Conservation (phyloP, 2,888 invertebrate species). For the Lepidochrysops patricia region DNA sequence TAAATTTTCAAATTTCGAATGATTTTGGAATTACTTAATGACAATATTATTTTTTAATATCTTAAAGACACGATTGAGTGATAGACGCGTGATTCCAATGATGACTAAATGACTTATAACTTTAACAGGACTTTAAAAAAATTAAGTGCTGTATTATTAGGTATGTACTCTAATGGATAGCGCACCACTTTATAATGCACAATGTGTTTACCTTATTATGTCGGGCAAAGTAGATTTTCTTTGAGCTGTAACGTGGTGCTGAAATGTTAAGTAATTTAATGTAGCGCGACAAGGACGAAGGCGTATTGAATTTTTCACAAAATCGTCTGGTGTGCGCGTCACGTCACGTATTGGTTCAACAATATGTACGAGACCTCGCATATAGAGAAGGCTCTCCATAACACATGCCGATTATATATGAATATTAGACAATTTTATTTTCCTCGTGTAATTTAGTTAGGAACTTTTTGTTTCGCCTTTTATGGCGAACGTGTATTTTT, state of each 20-base stretch:
- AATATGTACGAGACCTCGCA: conserved; percentile 61
- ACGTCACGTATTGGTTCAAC: conserved; percentile 65
- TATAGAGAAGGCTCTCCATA: conserved; percentile 58
- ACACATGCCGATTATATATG: conserved; percentile 50
- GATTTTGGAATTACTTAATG: too few species aligned
- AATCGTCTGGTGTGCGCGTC: conserved; percentile 36
- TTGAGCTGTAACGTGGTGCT: conserved; percentile 17
- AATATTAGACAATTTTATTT: conserved; percentile 8
- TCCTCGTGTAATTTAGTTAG: conserved; percentile 1
- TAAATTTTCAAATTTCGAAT: too few species aligned
- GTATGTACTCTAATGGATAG: too few species aligned
- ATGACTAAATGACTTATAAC: too few species aligned
- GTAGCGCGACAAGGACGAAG: conserved; percentile 28
- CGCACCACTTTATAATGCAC: conserved; percentile 11
- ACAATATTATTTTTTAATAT: too few species aligned
- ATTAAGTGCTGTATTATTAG: too few species aligned
- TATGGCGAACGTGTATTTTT: neutral
- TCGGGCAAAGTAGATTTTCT: conserved; percentile 17
- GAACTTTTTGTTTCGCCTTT: neutral
- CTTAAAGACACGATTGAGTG: too few species aligned
- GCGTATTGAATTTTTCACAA: conserved; percentile 47
- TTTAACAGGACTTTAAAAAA: too few species aligned
- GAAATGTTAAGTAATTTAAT: conserved; percentile 22
- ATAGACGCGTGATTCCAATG: too few species aligned
- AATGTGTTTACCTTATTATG: conserved; percentile 12